A percentile compares a stretch with the other conserved stretches of the same genome.
phyloP scores from a whole-genome alignment of 2,113 vertebrate species.

The Scomber japonicus region DNA sequence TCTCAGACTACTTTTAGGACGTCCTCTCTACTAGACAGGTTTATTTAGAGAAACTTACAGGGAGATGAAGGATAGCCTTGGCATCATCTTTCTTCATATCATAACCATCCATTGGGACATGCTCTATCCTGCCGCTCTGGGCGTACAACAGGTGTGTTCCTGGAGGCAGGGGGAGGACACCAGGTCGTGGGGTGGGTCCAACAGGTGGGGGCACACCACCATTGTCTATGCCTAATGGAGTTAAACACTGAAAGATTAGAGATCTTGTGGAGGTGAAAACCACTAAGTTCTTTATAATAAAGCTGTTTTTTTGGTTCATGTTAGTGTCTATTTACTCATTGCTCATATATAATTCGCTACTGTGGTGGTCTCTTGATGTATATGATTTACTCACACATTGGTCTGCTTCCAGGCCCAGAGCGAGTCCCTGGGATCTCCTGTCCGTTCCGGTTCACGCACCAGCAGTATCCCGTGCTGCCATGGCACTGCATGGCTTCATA shows the following conservation, averaged over 20 bases:
- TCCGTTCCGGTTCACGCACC: constrained; percentile 92
- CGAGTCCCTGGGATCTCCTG: constrained; percentile 90
- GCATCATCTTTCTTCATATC: constrained; percentile 88
- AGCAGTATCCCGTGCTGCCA: constrained; percentile 87
- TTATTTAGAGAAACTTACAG: constrained; percentile 83
- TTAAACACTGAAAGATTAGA: constrained; percentile 6
- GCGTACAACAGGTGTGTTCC: constrained; percentile 92
- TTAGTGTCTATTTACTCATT: not conserved
- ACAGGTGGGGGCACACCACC: constrained; percentile 72
- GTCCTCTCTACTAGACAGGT: not conserved
- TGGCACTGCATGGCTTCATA: constrained; percentile 92
- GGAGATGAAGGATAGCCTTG: constrained; percentile 89
- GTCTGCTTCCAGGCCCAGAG: constrained; percentile 82
- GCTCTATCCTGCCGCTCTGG: constrained; percentile 93
- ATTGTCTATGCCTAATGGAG: constrained; percentile 84
- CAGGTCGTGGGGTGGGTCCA: constrained; percentile 87
- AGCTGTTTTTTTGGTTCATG: not conserved
- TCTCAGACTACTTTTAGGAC: not conserved
- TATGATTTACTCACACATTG: constrained; percentile 89
- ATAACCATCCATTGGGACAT: constrained; percentile 88
- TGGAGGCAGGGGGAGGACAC: constrained; percentile 86
- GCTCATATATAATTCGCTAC: not conserved
- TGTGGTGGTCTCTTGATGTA: not conserved
- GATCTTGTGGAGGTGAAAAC: not conserved
- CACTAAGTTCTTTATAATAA: not conserved